Percentiles rank a stretch among this genome's conserved stretches.
phyloP scores from a whole-genome alignment of 2,113 vertebrate genomes.

The Eulemur rufifrons region DNA sequence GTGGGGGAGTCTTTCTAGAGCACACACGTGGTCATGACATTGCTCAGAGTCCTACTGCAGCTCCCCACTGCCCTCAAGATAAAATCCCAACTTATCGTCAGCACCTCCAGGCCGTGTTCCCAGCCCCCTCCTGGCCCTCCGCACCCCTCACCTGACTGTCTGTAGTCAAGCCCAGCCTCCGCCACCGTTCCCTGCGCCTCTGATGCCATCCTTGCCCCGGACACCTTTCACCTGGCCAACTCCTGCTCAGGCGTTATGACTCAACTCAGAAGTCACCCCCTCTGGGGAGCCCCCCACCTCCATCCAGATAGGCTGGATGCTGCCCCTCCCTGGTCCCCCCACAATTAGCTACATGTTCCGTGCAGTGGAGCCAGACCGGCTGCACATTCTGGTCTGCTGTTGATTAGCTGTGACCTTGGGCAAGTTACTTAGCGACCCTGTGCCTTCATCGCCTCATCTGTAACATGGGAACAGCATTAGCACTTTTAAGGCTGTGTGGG shows the following conservation, averaged over 20 bases:
- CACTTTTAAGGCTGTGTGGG: background rate
- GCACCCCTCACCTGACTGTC: fast-evolving
- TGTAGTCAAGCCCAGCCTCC: background rate
- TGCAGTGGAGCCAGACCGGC: background rate
- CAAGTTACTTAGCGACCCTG: background rate
- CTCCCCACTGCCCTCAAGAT: background rate
- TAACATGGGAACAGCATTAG: background rate
- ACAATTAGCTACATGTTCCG: background rate
- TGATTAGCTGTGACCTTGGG: background rate
- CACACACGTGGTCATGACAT: background rate
- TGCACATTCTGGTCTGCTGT: background rate
- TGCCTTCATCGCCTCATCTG: background rate
- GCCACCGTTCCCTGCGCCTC: background rate
- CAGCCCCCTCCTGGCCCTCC: background rate
- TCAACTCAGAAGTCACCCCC: background rate
- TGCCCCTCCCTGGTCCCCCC: background rate
- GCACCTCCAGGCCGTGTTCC: background rate
- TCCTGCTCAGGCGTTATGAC: background rate
- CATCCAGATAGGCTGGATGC: background rate
- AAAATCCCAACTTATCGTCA: background rate
- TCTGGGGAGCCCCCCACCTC: background rate
- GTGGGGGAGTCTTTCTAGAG: background rate
- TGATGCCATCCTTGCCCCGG: background rate
- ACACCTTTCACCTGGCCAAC: background rate
- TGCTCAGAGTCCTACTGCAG: background rate